Percentiles rank a stretch among this genome's conserved stretches.
Conservation (phyloP, 2,888 invertebrate species). For the Pseudococcus viburni region DNA sequence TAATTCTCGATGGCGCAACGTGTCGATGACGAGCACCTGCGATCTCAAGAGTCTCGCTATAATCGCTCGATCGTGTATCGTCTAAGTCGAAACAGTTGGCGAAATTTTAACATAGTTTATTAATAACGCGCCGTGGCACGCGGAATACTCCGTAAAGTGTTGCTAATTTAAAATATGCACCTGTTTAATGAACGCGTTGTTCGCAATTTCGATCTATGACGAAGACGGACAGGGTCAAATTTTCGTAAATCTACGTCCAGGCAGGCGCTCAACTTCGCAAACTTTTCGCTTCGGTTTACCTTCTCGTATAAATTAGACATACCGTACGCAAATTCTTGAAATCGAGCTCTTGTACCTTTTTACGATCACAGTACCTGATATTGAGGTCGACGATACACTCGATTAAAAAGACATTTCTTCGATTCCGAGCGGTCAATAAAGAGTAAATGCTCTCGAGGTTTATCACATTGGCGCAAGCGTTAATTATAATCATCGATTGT, state of each 20-base stretch:
- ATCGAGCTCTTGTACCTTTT: background rate
- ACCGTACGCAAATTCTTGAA: background rate
- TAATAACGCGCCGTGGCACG: slow-evolving; percentile 22
- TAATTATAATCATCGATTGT: slow-evolving; percentile 44
- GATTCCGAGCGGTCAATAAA: slow-evolving; percentile 42
- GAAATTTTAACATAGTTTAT: slow-evolving; percentile 50
- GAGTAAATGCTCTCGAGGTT: background rate
- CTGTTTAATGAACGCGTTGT: slow-evolving; percentile 43
- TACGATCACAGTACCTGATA: background rate
- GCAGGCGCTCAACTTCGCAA: background rate
- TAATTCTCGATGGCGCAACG: slow-evolving; percentile 20
- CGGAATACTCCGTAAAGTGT: slow-evolving; percentile 21
- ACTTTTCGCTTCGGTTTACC: background rate
- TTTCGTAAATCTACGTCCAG: background rate
- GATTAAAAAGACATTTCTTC: slow-evolving; percentile 25
- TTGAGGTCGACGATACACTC: slow-evolving; percentile 17
- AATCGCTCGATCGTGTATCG: slow-evolving; percentile 13
- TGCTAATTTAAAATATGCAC: slow-evolving; percentile 53
- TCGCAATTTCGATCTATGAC: background rate
- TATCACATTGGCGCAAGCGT: slow-evolving; percentile 45
- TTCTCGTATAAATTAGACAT: background rate
- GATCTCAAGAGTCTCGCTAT: background rate
- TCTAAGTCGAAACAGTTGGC: slow-evolving; percentile 2
- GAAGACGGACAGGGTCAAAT: slow-evolving; percentile 31
- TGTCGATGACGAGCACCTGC: slow-evolving; percentile 40